phyloP scores from a whole-genome alignment of 2,113 vertebrate genomes.

The Brachypodius melanocephalos region DNA sequence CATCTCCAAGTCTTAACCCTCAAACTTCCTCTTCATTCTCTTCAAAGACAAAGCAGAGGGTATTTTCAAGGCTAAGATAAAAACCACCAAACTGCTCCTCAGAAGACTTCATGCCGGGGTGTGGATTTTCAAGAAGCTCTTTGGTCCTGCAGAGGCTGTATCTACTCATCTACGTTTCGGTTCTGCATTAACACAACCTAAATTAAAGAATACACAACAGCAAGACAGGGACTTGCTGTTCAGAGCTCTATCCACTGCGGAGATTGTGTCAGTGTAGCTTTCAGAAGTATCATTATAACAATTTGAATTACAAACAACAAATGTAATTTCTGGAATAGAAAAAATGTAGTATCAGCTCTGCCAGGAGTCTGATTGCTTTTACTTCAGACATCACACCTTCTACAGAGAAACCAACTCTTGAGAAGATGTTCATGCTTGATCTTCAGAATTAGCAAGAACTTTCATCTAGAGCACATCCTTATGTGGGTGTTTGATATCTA shows the following conservation, averaged over 20 bases:
- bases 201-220: background rate
- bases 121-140: background rate
- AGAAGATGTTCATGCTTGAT: background rate
- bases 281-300: background rate
- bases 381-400: background rate
- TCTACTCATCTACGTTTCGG: background rate
- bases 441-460: background rate
- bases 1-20: background rate
- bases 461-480: background rate
- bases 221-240: background rate
- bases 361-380: background rate
- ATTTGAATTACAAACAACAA: background rate
- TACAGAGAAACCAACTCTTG: background rate
- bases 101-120: background rate
- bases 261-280: background rate
- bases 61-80: background rate
- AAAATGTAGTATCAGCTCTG: background rate
- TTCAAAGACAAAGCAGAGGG: background rate
- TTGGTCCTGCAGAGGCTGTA: background rate
- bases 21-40: background rate
- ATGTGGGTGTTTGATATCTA: background rate
- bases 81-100: background rate
- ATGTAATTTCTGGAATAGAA: background rate
- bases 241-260: background rate
- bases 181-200: background rate